A percentile compares a stretch with the other conserved stretches of the same genome.
These are phyloP conservation scores for Chaetodon auriga DNA, from an alignment of 2,113 vertebrate species.

Conservation along the genomic window DNA sequence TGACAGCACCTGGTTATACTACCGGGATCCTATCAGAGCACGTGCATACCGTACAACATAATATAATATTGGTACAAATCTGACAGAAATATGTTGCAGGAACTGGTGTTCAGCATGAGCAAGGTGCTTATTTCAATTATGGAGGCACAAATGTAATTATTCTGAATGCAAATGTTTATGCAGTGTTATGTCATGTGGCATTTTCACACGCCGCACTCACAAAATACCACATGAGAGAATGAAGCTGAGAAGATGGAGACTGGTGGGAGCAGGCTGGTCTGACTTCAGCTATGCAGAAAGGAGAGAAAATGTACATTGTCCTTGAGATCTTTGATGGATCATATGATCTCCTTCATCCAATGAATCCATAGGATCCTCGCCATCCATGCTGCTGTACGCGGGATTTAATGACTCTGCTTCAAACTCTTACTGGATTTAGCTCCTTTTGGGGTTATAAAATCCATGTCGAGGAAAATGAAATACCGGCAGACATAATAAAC, in stretches of 20 bases:
- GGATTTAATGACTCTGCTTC: slow-evolving; percentile 54
- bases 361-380: slow-evolving; percentile 20
- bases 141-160: background rate
- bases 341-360: slow-evolving; percentile 13
- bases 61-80: background rate
- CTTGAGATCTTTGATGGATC: slow-evolving; percentile 26
- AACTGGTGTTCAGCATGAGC: background rate
- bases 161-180: background rate
- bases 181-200: background rate
- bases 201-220: background rate
- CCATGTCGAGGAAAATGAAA: slow-evolving; percentile 68
- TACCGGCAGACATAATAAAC: slow-evolving; percentile 73
- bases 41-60: background rate
- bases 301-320: background rate
- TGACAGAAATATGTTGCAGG: background rate
- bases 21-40: background rate
- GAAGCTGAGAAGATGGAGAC: background rate
- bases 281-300: background rate
- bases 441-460: slow-evolving; percentile 54
- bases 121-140: background rate
- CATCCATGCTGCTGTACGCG: background rate
- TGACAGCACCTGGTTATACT: slow-evolving; percentile 27
- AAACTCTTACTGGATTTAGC: slow-evolving; percentile 45
- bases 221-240: background rate
- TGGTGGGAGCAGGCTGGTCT: background rate